Evolutionary conservation across 2,113 vertebrate species (phyloP).

Genomic region (Leucoraja erinaceus): DNA sequence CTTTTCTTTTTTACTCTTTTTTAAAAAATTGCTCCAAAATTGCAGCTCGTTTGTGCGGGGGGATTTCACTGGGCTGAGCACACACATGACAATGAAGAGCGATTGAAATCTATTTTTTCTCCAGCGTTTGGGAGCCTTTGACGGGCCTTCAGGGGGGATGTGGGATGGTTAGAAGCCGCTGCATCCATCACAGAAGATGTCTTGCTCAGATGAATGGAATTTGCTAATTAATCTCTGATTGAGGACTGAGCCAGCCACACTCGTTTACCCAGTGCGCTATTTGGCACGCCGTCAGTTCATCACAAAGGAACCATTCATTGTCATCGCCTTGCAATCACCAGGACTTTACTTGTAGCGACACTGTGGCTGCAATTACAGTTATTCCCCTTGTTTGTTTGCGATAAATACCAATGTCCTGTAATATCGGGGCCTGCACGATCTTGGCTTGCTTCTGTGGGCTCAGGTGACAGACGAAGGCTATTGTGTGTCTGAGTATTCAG

Average conservation of each 20-base stretch:
- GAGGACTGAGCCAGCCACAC: background rate
- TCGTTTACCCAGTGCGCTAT: conserved; percentile 12
- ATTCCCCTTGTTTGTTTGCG: conserved; percentile 17
- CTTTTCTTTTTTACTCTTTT: too few species aligned
- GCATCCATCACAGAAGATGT: background rate
- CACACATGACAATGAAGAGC: too few species aligned
- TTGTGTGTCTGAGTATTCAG: background rate
- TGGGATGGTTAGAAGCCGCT: background rate
- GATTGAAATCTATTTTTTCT: too few species aligned
- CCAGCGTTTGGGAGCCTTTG: background rate
- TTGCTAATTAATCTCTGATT: conserved; percentile 30
- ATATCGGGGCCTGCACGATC: background rate
- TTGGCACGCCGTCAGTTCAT: conserved; percentile 2
- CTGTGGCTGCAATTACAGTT: conserved; percentile 13
- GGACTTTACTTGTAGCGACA: conserved; percentile 28
- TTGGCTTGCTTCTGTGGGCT: background rate
- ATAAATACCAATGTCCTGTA: conserved; percentile 36
- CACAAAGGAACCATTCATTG: conserved; percentile 29
- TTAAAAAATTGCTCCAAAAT: background rate
- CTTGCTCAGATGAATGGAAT: conserved; percentile 32
- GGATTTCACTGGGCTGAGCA: too few species aligned
- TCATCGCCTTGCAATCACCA: background rate
- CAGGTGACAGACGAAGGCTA: background rate
- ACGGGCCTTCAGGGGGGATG: background rate
- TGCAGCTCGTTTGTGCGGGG: background rate